Percentiles rank a stretch among this genome's conserved stretches.
These are phyloP conservation scores for Ibidorhyncha struthersii DNA, from an alignment of 2,113 vertebrate species.

Conservation along the genomic window DNA sequence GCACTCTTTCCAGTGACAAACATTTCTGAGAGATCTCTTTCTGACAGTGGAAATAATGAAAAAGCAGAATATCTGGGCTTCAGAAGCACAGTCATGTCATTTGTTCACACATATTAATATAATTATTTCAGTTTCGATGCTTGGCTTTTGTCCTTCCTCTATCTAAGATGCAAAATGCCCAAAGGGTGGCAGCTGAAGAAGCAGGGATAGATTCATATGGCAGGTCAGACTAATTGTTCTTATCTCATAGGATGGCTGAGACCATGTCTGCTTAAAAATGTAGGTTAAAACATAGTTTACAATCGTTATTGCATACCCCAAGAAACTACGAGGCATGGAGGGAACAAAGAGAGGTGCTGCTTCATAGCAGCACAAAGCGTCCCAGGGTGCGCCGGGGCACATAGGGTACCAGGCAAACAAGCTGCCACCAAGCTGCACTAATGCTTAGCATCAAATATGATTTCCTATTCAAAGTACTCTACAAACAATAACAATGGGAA, in stretches of 20 bases:
- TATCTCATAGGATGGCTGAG: slow-evolving; percentile 41
- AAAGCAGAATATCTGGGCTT: slow-evolving; percentile 13
- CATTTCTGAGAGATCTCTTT: neutral
- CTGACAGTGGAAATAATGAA: neutral
- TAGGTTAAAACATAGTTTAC: neutral
- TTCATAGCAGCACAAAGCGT: neutral
- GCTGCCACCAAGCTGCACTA: neutral
- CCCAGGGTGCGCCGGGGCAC: neutral
- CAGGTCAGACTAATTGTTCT: slow-evolving; percentile 56
- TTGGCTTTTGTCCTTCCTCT: slow-evolving; percentile 40
- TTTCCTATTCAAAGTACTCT: neutral
- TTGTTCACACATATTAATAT: slow-evolving; percentile 56
- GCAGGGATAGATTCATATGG: slow-evolving; percentile 36
- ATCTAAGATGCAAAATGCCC: neutral
- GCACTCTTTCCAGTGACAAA: neutral
- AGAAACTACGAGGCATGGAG: neutral
- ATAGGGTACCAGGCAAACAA: neutral
- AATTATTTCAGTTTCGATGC: slow-evolving; percentile 25
- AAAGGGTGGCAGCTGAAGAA: slow-evolving; percentile 42
- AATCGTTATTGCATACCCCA: neutral
- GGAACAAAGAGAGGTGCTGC: neutral
- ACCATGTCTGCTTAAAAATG: slow-evolving; percentile 18
- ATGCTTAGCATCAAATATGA: neutral
- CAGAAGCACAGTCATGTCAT: slow-evolving; percentile 30
- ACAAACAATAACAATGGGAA: slow-evolving; percentile 3